A percentile compares a stretch with the other conserved stretches of the same genome.
These are phyloP conservation scores for Papilio protenor DNA, from an alignment of 2,888 invertebrate species.

Conservation along the genomic window DNA sequence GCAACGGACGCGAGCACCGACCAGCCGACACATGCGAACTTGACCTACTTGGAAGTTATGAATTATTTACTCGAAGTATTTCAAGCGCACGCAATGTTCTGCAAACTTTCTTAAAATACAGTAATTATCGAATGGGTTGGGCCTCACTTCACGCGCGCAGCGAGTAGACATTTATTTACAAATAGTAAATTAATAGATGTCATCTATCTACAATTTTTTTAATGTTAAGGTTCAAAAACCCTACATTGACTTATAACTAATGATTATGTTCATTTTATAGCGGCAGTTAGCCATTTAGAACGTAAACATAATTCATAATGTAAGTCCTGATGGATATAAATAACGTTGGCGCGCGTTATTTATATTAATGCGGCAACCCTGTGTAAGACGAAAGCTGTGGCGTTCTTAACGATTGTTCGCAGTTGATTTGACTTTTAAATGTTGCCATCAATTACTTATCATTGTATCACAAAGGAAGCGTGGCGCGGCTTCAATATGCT, in stretches of 20 bases:
- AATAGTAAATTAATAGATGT: not conserved
- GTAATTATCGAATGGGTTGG: slow-evolving; percentile 47
- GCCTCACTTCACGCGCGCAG: slow-evolving; percentile 42
- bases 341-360: slow-evolving; percentile 15
- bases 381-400: slow-evolving; percentile 34
- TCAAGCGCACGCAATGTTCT: slow-evolving; percentile 52
- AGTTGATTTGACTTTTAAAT: slow-evolving; percentile 34
- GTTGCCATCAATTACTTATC: slow-evolving; percentile 21
- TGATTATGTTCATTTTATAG: slow-evolving; percentile 28
- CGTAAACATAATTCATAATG: slow-evolving; percentile 15
- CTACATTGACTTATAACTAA: not conserved
- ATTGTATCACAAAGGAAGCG: slow-evolving; percentile 20
- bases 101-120: slow-evolving; percentile 52
- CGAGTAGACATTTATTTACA: not conserved
- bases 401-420: slow-evolving; percentile 19
- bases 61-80: slow-evolving; percentile 64
- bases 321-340: slow-evolving; percentile 15
- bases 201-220: not conserved
- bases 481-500: not conserved
- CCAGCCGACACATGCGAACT: slow-evolving; percentile 64
- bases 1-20: slow-evolving; percentile 36
- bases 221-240: not conserved
- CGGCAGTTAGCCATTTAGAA: slow-evolving; percentile 5
- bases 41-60: slow-evolving; percentile 70
- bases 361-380: slow-evolving; percentile 29